Evolutionary conservation across 2,888 invertebrate genomes (phyloP), one percentile per base, ranked within the genome.

Genomic region (Xylota segnis): DNA sequence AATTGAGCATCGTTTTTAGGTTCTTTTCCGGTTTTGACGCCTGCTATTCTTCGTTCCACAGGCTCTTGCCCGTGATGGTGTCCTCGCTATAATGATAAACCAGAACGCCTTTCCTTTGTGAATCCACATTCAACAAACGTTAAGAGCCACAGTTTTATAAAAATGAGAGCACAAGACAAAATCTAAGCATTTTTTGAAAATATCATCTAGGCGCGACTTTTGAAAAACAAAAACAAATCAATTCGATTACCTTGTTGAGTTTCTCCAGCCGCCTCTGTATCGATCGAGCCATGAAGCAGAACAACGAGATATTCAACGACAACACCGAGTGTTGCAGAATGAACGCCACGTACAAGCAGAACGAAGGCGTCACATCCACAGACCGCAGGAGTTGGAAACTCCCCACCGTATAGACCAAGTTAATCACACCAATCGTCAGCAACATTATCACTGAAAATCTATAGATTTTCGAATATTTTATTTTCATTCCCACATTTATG

Each of bases 381-480:
- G 90, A 90, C 59, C 88, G 88, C n/a, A 92, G 88, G 29, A 92
- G 87, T 50, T 88, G 89, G 83, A 90, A 91, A 5, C 91, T 91
- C 5, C 92, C 91, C 45, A 89, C 88, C 58, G 92, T 90, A 77
- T 91, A 92, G 1, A 89, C 86, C 14, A 90, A 89, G 87, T 91
- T 88, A 12, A 91, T 89, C 45, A 91, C 70, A 16, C 89, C 86
- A 75, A 91, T 90, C 34, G 89, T 89, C 37, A 89, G 81, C 47
- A 91, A 88, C 87, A 91, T 87, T 6, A 91, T 29, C 14, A 91
- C 87, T 10, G 91, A 90, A 63, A 90, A 91, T 1, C 90, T 89
- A 27, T 91, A 90, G 37, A 91, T 92, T n/a, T 90, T 87, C 12
- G 90, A 90, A 59, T 92, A 92, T 52, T 92, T 90, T 5, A 91